These are phyloP conservation scores for Microcebus tavaratra DNA, from an alignment of 2,113 vertebrate genomes.

Conservation along the genomic window DNA sequence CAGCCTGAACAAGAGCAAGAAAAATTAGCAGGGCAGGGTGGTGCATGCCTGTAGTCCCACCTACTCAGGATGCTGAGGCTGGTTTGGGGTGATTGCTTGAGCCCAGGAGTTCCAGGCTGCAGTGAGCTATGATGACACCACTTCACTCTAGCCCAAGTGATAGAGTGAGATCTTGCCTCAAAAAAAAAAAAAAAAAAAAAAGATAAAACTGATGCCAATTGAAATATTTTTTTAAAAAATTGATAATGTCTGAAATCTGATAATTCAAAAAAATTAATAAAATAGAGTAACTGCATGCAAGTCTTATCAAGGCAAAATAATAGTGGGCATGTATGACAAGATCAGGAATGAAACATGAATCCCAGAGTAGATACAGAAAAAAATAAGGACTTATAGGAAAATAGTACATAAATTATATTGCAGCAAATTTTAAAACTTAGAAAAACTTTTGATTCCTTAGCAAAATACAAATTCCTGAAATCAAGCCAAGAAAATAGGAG, in stretches of 20 bases:
- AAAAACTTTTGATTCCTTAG: not conserved
- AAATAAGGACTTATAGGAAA: not conserved
- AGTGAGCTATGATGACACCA: no score
- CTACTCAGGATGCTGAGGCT: no score
- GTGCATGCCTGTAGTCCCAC: no score
- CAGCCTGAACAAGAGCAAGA: no score
- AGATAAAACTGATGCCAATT: not conserved
- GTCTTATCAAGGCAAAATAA: not conserved
- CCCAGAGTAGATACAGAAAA: not conserved
- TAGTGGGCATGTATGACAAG: not conserved
- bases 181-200: no score
- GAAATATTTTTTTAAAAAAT: not conserved
- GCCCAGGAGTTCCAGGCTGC: no score
- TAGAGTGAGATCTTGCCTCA: no score
- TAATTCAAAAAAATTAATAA: not conserved
- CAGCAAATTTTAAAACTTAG: not conserved
- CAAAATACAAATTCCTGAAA: not conserved
- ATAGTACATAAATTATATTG: no score
- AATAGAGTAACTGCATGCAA: not conserved
- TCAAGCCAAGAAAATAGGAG: not conserved
- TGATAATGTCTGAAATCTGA: not conserved
- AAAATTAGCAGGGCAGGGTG: no score
- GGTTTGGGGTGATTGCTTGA: no score
- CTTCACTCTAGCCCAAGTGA: no score
- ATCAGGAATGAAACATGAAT: not conserved